Evolutionary conservation across 2,888 invertebrate genomes (phyloP).

Genomic region (Tetanocera ferruginea): DNA sequence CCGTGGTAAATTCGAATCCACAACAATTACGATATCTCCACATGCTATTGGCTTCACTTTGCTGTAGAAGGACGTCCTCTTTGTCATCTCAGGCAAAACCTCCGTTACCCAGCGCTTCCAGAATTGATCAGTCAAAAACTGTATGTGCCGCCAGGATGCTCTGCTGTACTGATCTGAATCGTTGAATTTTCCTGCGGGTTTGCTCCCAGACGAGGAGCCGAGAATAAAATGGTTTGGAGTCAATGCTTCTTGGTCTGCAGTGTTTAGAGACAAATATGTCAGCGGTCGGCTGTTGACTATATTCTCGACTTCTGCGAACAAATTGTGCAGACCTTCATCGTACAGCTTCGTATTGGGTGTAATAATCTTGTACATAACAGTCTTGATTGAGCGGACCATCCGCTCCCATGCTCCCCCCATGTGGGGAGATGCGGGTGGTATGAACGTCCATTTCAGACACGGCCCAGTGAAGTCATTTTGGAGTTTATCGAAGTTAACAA

Average conservation of each 20-base stretch:
- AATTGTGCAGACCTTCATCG: constrained; percentile 25
- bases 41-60: too few species aligned
- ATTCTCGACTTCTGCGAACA: constrained; percentile 42
- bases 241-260: constrained; percentile 52
- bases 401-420: constrained; percentile 38
- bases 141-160: constrained; percentile 54
- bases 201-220: constrained; percentile 45
- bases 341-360: constrained; percentile 24
- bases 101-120: constrained; percentile 59
- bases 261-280: constrained; percentile 44
- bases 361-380: constrained; percentile 27
- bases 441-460: constrained; percentile 21
- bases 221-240: constrained; percentile 60
- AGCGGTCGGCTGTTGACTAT: constrained; percentile 45
- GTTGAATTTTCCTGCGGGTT: constrained; percentile 46
- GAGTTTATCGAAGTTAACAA: constrained; percentile 13
- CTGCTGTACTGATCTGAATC: constrained; percentile 39
- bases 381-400: constrained; percentile 34
- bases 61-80: too few species aligned
- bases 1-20: too few species aligned
- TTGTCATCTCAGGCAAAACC: constrained; percentile 51
- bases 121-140: constrained; percentile 50
- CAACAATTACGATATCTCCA: too few species aligned
- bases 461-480: constrained; percentile 4
- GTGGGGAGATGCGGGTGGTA: constrained; percentile 32